A percentile compares a stretch with the other conserved stretches of the same genome.
Conservation (phyloP, 1,140 invertebrate species). For the Drosophila nikananu region DNA sequence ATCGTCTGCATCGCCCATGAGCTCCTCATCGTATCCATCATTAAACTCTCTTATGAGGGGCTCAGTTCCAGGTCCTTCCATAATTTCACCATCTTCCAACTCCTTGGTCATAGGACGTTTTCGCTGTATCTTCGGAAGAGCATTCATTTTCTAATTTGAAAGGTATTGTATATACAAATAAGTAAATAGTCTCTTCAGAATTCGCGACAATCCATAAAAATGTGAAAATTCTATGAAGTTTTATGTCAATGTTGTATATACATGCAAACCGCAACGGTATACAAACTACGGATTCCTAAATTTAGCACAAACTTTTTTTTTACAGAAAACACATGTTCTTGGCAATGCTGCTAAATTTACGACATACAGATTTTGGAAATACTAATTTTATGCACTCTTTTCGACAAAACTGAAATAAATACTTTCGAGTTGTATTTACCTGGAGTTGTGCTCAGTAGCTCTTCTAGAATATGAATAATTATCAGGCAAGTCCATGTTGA, state of each 20-base stretch:
- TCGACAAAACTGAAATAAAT: background rate
- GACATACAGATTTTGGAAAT: background rate
- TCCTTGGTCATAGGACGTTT: slow-evolving; percentile 86
- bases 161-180: background rate
- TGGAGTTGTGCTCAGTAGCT: slow-evolving; percentile 1
- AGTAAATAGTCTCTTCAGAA: no score
- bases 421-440: background rate
- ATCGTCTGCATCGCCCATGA: slow-evolving; percentile 98
- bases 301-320: background rate
- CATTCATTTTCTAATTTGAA: background rate
- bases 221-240: background rate
- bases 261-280: background rate
- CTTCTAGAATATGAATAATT: background rate
- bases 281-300: background rate
- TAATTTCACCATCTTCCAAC: slow-evolving; percentile 38
- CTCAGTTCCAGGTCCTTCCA: background rate
- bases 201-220: no score
- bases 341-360: slow-evolving; percentile 49
- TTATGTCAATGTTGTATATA: no score
- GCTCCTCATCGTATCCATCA: slow-evolving; percentile 94
- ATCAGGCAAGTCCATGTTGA: background rate
- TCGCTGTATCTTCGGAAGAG: slow-evolving; percentile 90
- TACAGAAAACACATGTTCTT: background rate
- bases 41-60: slow-evolving; percentile 66
- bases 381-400: background rate